Conservation (phyloP, 1,140 invertebrate species). For the Cydia fagiglandana region DNA sequence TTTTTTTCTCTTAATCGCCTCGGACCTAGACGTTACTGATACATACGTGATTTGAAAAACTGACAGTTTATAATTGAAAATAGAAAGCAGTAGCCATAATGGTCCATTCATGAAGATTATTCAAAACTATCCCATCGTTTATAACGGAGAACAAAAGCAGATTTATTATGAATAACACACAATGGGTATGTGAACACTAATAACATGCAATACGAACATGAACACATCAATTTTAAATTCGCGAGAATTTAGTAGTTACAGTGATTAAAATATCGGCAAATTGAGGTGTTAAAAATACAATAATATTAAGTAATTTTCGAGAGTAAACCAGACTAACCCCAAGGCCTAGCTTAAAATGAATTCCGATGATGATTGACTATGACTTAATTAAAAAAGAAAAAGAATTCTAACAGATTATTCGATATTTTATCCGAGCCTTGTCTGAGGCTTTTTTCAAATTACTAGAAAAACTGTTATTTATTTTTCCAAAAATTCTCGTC, state of each 20-base stretch:
- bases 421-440: too few species aligned
- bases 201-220: background rate
- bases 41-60: too few species aligned
- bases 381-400: too few species aligned
- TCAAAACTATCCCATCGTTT: slow-evolving; percentile 20
- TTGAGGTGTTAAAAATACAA: background rate
- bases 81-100: slow-evolving; percentile 18
- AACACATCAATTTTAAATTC: background rate
- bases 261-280: background rate
- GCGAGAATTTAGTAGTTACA: background rate
- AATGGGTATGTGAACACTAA: slow-evolving; percentile 9
- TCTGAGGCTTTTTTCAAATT: too few species aligned
- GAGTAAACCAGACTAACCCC: too few species aligned
- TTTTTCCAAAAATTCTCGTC: too few species aligned
- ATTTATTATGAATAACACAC: slow-evolving; percentile 9
- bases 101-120: slow-evolving; percentile 9
- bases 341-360: too few species aligned
- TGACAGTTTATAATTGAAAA: background rate
- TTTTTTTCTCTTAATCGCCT: background rate
- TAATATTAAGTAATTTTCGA: too few species aligned
- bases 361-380: too few species aligned
- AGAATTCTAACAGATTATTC: too few species aligned
- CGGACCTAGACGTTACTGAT: background rate
- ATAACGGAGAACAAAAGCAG: slow-evolving; percentile 24
- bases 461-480: too few species aligned